Evolutionary conservation across 2,797 vertebrate species (phyloP).

Genomic region (Numenius phaeopus): DNA sequence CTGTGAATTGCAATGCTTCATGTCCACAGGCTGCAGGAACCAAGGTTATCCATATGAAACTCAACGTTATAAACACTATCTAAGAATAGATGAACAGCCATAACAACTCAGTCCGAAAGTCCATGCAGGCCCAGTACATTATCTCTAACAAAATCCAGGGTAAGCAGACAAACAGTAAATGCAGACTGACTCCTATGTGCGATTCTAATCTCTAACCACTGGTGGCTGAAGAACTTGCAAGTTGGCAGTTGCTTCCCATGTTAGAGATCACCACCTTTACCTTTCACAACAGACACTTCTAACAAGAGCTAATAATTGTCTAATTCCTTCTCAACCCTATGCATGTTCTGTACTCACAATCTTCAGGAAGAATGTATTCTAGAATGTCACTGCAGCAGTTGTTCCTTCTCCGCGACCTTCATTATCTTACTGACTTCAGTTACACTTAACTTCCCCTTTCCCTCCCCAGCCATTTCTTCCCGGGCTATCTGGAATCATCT

Average conservation of each 20-base stretch:
- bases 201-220: neutral
- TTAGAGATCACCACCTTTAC: neutral
- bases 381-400: neutral
- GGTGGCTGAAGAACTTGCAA: neutral
- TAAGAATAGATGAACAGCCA: neutral
- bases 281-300: neutral
- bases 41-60: neutral
- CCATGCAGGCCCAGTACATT: neutral
- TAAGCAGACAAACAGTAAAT: neutral
- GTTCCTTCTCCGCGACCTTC: neutral
- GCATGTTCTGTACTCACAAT: neutral
- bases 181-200: neutral
- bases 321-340: neutral
- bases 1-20: neutral
- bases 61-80: neutral
- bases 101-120: neutral
- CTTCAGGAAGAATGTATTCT: neutral
- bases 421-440: neutral
- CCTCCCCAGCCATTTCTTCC: neutral
- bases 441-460: neutral
- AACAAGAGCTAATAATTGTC: fast-evolving
- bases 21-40: neutral
- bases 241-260: neutral
- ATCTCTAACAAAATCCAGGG: neutral
- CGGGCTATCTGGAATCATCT: neutral